Evolutionary conservation across 1,140 invertebrate genomes (phyloP).

Genomic region (Riptortus pedestris): DNA sequence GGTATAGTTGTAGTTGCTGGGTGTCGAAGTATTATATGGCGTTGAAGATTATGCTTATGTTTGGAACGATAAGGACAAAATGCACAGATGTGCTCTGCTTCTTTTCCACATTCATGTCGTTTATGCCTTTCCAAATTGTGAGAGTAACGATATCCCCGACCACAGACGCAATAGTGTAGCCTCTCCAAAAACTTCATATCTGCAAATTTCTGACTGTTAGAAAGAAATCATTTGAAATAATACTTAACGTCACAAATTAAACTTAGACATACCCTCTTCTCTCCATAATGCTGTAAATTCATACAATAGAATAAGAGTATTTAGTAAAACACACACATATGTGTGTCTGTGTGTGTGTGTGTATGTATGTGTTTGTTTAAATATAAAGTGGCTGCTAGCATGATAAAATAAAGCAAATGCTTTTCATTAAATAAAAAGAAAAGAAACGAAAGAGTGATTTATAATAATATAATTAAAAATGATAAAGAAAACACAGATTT

Average conservation of each 20-base stretch:
- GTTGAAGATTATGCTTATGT: conserved; percentile 24
- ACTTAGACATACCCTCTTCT: too few species aligned
- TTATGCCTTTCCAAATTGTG: conserved; percentile 44
- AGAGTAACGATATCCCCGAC: conserved; percentile 42
- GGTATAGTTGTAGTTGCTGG: neutral
- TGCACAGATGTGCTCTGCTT: conserved; percentile 40
- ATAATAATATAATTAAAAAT: too few species aligned
- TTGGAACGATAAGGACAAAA: conserved; percentile 23
- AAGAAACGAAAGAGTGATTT: too few species aligned
- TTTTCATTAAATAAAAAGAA: too few species aligned
- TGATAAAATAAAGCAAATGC: too few species aligned
- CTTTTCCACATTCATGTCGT: conserved; percentile 43
- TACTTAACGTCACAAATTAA: too few species aligned
- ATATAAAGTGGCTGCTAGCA: neutral
- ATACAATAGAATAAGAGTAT: too few species aligned
- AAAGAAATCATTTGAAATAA: neutral
- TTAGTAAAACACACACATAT: neutral
- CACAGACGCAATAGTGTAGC: conserved; percentile 34
- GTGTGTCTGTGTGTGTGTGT: neutral
- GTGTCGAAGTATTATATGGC: conserved; percentile 20
- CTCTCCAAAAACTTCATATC: neutral
- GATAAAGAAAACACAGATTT: too few species aligned
- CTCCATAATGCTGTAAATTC: too few species aligned
- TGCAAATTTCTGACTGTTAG: conserved; percentile 1
- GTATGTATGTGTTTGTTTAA: neutral